Conservation (phyloP, 2,113 vertebrate genomes). For the Psophia crepitans region DNA sequence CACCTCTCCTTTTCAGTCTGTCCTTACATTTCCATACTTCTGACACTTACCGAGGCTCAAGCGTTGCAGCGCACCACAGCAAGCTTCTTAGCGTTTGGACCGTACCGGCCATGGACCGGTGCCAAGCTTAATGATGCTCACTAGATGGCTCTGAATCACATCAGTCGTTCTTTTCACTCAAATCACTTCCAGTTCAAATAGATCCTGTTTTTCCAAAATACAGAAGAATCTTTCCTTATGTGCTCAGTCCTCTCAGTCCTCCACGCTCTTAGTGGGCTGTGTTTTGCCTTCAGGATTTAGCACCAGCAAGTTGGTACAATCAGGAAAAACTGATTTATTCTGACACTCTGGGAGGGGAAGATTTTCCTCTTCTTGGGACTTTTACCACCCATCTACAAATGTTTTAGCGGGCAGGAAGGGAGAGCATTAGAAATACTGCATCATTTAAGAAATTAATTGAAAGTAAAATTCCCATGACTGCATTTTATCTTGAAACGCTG, state of each 20-base stretch:
- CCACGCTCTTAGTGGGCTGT: not conserved
- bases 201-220: not conserved
- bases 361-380: not conserved
- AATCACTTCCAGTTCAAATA: not conserved
- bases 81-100: not conserved
- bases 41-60: not conserved
- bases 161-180: not conserved
- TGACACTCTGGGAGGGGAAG: too few relatives aligned
- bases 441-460: not conserved
- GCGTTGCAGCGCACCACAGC: not conserved
- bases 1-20: not conserved
- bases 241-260: not conserved
- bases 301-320: not conserved
- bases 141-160: not conserved
- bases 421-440: not conserved
- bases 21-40: not conserved
- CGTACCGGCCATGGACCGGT: not conserved
- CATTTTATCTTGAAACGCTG: not conserved
- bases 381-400: not conserved
- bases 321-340: not conserved
- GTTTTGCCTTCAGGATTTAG: not conserved
- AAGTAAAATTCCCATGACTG: not conserved
- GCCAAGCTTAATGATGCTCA: not conserved
- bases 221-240: not conserved
- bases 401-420: not conserved